A percentile compares a stretch with the other conserved stretches of the same genome.
These are phyloP conservation scores for Drosophila eugracilis DNA, from an alignment of 1,140 invertebrate species.

Conservation along the genomic window DNA sequence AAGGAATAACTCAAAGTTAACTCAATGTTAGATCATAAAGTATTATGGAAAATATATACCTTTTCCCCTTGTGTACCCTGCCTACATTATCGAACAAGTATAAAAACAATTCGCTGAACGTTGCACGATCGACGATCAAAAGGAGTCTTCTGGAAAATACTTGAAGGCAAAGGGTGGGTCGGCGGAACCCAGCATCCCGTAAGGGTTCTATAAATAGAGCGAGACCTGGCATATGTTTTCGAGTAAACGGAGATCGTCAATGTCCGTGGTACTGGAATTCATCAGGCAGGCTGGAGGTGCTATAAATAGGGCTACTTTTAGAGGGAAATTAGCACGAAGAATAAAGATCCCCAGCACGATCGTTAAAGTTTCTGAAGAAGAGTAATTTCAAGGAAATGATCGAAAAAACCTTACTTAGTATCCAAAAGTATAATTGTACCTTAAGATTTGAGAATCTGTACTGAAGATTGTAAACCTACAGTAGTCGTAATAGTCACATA, in stretches of 20 bases:
- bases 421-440: no score
- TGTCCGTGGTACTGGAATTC: conserved; percentile 20
- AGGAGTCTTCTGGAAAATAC: conserved; percentile 15
- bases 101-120: conserved; percentile 1
- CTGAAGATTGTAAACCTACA: background rate
- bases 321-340: background rate
- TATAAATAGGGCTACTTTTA: conserved; percentile 27
- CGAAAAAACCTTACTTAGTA: no score
- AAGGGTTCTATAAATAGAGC: conserved; percentile 39
- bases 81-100: background rate
- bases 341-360: conserved; percentile 3
- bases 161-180: conserved; percentile 11
- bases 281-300: conserved; percentile 33
- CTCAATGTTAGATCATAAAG: no score
- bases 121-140: conserved; percentile 5
- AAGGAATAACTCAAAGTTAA: no score
- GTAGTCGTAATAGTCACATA: no score
- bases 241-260: conserved; percentile 28
- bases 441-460: no score
- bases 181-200: conserved; percentile 14
- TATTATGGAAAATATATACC: background rate
- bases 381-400: background rate
- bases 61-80: background rate
- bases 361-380: conserved; percentile 1
- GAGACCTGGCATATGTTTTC: conserved; percentile 33